Conservation (phyloP, 2,113 vertebrate species). For the Cebus imitator region DNA sequence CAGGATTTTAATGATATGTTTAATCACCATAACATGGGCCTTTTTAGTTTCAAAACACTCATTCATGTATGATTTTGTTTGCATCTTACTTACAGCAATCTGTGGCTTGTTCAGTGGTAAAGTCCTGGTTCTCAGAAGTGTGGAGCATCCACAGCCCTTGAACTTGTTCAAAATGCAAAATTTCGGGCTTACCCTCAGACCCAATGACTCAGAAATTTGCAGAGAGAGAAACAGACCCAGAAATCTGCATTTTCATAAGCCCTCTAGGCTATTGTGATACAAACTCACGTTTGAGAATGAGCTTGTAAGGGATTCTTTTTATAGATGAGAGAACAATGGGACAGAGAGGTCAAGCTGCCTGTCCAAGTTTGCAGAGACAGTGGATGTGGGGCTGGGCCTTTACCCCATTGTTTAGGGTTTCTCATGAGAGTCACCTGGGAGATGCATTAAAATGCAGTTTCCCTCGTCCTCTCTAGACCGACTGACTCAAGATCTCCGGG, state of each 20-base stretch:
- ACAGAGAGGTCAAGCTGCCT: neutral
- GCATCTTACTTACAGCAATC: too few species aligned
- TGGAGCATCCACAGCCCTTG: fast-evolving
- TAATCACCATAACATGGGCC: neutral
- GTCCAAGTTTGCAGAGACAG: neutral
- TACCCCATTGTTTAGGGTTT: neutral
- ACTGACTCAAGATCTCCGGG: neutral
- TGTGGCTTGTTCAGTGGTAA: neutral
- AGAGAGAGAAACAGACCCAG: neutral
- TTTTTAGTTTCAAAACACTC: neutral
- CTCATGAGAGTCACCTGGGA: neutral
- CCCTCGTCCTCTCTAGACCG: neutral
- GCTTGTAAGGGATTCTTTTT: neutral
- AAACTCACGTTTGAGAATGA: neutral
- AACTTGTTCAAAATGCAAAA: neutral
- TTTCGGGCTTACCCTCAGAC: neutral
- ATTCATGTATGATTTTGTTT: neutral
- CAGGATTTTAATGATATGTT: neutral
- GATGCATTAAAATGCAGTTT: neutral
- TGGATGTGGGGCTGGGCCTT: too few species aligned
- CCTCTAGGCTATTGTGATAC: neutral
- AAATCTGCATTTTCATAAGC: neutral
- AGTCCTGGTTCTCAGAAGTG: neutral
- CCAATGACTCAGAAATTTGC: neutral
- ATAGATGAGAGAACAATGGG: neutral